phyloP scores from a whole-genome alignment of 2,797 vertebrate genomes.

The Octomys mimax region DNA sequence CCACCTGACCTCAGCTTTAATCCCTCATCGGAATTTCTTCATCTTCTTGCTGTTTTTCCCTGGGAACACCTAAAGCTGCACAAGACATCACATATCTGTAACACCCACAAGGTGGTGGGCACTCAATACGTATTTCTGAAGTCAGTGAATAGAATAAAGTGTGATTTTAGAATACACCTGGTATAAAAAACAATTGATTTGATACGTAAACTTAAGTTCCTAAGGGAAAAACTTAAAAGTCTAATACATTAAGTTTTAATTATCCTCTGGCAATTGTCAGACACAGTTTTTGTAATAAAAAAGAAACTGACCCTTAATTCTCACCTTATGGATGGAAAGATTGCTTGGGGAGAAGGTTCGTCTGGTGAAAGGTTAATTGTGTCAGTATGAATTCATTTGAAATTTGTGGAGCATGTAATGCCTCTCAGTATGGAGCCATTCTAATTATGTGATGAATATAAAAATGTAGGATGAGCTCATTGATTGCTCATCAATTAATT shows the following conservation, averaged over 20 bases:
- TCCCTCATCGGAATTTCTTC: too few species aligned
- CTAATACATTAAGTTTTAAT: neutral
- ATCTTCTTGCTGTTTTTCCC: too few species aligned
- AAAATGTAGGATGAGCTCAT: constrained; percentile 60
- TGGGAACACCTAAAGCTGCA: too few species aligned
- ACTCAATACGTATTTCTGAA: neutral
- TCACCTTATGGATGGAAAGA: constrained; percentile 13
- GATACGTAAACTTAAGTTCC: neutral
- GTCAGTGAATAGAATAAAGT: neutral
- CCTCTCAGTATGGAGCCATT: constrained; percentile 68
- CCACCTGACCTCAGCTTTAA: too few species aligned
- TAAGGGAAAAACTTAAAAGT: neutral
- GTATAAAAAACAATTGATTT: neutral
- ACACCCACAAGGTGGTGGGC: neutral
- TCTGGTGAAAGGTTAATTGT: constrained; percentile 81
- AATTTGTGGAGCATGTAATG: constrained; percentile 77
- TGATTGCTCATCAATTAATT: constrained; percentile 77
- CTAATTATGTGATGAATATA: constrained; percentile 80
- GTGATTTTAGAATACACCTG: neutral
- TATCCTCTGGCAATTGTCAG: neutral
- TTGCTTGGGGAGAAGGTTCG: neutral
- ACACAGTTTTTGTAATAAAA: neutral
- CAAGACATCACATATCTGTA: neutral
- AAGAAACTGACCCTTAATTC: neutral
- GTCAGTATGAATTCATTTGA: constrained; percentile 77